Base-by-base conservation (phyloP, 2,797 vertebrate genomes). In the Decapterus maruadsi region DNA sequence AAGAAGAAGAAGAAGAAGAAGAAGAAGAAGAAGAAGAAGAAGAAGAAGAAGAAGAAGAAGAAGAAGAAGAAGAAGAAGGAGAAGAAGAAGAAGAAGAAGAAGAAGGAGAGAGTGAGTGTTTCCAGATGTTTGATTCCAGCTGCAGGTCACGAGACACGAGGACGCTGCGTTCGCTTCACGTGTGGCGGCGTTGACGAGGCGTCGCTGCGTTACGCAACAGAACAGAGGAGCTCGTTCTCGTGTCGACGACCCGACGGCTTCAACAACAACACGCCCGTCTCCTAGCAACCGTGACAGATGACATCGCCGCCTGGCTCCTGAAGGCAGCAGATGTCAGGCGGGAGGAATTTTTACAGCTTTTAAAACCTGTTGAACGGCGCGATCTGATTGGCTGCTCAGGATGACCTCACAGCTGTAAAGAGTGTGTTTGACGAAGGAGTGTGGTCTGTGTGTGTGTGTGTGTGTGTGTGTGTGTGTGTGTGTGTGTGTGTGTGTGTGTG, bases 201-300 rank as follows among this genome's bases (percentile, higher is more conserved):
- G 19, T 20, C 17, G 8, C 7, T 8, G 19, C 2, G 46, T 50
- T 10, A 17, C 3, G 12, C 3, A 22, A 45, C 50, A 68, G 20
- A 57, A 80, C 63, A 75, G 51, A 75, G 50, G 65, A 8, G 8
- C 61, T 56, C 26, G 26, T 57, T 20, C 26, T 16, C 6, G 3
- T 65, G 64, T 60, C 58, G 40, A 38, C 2, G 22, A 19, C 16
- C 20, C 12, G 16, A n/a, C n/a, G 48, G 31, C 55, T 38, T 70
- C 53, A 26, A 26, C 26, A 26, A 26, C 16, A 88, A 80, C 68
- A 77, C 4, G 0, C 48, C 0, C 2, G 78, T 85, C 56, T 62
- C 85, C 77, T 72, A 85, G 90, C 84, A 89, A 90, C 84, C 13
- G 14, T 11, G 57, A 54, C 3, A 0, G 20, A 36, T 78, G 77